Conservation (phyloP, 2,113 vertebrate species). For the Connochaetes taurinus region DNA sequence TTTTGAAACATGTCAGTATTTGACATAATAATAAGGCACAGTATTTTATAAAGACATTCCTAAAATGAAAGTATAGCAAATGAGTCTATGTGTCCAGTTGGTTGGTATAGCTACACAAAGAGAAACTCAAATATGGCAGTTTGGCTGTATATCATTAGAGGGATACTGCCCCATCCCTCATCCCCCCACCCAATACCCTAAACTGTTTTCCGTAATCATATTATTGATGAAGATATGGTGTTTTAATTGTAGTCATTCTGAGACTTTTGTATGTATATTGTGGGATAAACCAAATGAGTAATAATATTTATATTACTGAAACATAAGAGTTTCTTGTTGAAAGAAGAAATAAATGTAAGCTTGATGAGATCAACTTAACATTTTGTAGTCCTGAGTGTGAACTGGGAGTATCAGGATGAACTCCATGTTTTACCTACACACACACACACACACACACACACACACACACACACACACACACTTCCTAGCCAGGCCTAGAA, state of each 20-base stretch:
- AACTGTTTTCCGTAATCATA: neutral
- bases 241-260: neutral
- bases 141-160: neutral
- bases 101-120: neutral
- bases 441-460: neutral
- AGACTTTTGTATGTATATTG: neutral
- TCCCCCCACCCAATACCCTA: neutral
- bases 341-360: neutral
- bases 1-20: neutral
- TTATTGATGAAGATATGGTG: neutral
- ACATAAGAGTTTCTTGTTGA: neutral
- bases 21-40: neutral
- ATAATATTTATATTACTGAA: neutral
- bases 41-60: neutral
- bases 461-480: too few species aligned
- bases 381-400: neutral
- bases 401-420: neutral
- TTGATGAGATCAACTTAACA: neutral
- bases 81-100: neutral
- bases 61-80: neutral
- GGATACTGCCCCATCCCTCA: accelerated
- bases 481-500: neutral
- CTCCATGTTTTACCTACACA: neutral
- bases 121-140: neutral
- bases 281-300: neutral